Percentiles rank a stretch among this genome's conserved stretches.
phyloP scores from a whole-genome alignment of 2,888 invertebrate genomes.

The Automeris io region DNA sequence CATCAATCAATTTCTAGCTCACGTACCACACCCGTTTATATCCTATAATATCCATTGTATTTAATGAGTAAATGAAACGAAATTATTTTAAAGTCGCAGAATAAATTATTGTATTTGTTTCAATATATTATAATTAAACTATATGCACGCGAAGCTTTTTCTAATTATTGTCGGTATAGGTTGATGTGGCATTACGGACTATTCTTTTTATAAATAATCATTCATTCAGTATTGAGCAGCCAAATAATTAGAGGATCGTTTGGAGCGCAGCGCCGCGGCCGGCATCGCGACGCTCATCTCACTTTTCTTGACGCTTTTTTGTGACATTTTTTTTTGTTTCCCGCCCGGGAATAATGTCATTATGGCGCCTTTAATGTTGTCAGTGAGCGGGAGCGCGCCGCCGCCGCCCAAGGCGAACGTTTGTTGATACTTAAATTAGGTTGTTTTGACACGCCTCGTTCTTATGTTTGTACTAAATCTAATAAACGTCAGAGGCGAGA shows the following conservation, averaged over 20 bases:
- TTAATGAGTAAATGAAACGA: no score
- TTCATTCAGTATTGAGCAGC: constrained; percentile 53
- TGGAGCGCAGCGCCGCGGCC: constrained; percentile 28
- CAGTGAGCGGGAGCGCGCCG: constrained; percentile 61
- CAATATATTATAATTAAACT: no score
- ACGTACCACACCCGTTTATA: no score
- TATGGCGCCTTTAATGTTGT: constrained; percentile 76
- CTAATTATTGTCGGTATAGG: constrained; percentile 4
- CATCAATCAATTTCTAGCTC: no score
- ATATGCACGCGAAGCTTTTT: neutral
- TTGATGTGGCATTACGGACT: neutral
- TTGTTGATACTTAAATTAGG: constrained; percentile 78
- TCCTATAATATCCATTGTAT: no score
- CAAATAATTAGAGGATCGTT: constrained; percentile 56
- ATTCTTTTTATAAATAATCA: constrained; percentile 11
- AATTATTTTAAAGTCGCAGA: no score
- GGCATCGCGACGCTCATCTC: constrained; percentile 42
- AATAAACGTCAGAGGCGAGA: constrained; percentile 67
- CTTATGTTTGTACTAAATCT: constrained; percentile 75
- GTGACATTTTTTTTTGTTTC: constrained; percentile 64
- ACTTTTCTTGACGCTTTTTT: constrained; percentile 68
- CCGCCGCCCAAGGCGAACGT: constrained; percentile 73
- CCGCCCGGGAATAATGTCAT: constrained; percentile 74
- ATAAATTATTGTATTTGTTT: no score
- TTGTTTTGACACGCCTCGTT: constrained; percentile 76